phyloP scores from a whole-genome alignment of 1,140 invertebrate genomes.

The Drosophila asahinai region DNA sequence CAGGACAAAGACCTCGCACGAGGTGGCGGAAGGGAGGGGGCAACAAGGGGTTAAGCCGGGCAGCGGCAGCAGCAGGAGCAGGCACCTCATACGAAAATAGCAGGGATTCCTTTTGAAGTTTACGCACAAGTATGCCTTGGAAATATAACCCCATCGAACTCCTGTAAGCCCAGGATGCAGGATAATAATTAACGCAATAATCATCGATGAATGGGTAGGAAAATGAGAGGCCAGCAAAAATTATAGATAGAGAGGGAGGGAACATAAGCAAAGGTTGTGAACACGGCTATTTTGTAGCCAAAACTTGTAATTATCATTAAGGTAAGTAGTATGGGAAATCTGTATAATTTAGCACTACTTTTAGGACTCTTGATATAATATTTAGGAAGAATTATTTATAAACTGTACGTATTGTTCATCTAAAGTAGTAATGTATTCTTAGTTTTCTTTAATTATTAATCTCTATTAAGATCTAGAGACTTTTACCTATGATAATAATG shows the following conservation, averaged over 20 bases:
- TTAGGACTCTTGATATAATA: neutral
- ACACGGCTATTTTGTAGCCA: constrained; percentile 1
- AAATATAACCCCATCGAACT: constrained; percentile 46
- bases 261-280: neutral
- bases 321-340: too few species aligned
- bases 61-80: constrained; percentile 3
- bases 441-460: neutral
- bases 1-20: constrained; percentile 36
- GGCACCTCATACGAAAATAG: constrained; percentile 74
- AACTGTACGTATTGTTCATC: too few species aligned
- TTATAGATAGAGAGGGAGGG: constrained; percentile 7
- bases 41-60: constrained; percentile 34
- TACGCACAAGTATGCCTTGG: constrained; percentile 77
- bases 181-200: constrained; percentile 85
- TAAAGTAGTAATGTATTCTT: too few species aligned
- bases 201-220: constrained; percentile 75
- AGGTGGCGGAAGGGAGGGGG: neutral
- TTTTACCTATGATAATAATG: neutral
- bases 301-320: neutral
- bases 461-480: too few species aligned
- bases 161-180: constrained; percentile 52
- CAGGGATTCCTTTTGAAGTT: constrained; percentile 83
- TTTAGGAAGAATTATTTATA: neutral
- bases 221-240: constrained; percentile 18
- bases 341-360: too few species aligned